Evolutionary conservation across 2,113 vertebrate genomes (phyloP), one percentile per base, ranked within the genome.

Genomic region (Andinoacara biseriatus): DNA sequence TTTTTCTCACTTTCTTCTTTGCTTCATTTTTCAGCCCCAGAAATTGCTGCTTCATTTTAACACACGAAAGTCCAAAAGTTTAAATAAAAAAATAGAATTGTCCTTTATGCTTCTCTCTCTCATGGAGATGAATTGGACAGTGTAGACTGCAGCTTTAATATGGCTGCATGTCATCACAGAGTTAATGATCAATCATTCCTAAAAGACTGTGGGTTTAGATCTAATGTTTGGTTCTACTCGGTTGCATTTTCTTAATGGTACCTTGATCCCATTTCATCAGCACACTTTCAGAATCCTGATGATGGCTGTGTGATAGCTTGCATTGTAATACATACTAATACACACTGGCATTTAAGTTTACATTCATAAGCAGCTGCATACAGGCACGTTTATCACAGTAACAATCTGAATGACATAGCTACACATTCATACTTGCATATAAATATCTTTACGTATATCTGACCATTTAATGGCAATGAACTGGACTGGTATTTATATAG

Each of bases 181-280:
- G 33, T 33, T 65, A 43, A 75, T 76, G 31, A 31, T 72, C 76
- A 87, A 89, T 91, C 65, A 81, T 49, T 75, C 22, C 59, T 20
- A 8, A 33, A 61, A 56, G 67, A 52, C 59, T 72, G 49, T 35
- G 56, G 86, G 65, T 86, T 77, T 56, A 69, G 4, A 4, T 80
- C 49, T 80, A 80, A 83, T 76, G 72, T 82, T 81, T 60, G 67
- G 82, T 90, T 89, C 83, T 79, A 77, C 89, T 63, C 78, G 35
- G 76, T 76, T 76, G 54, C 58, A 43, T 76, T 78, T 80, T 60
- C 76, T 58, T 85, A 82, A 82, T 83, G 82, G 69, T 29, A 38
- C 43, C 43, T 52, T 52, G 24, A 72, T 26, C 65, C 65, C 29
- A 52, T 29, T 29, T 72, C 29, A 13, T 72, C 10, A 52, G 18